A percentile compares a stretch with the other conserved stretches of the same genome.
Conservation (phyloP, 2,888 invertebrate genomes). For the Pheosia gnoma region DNA sequence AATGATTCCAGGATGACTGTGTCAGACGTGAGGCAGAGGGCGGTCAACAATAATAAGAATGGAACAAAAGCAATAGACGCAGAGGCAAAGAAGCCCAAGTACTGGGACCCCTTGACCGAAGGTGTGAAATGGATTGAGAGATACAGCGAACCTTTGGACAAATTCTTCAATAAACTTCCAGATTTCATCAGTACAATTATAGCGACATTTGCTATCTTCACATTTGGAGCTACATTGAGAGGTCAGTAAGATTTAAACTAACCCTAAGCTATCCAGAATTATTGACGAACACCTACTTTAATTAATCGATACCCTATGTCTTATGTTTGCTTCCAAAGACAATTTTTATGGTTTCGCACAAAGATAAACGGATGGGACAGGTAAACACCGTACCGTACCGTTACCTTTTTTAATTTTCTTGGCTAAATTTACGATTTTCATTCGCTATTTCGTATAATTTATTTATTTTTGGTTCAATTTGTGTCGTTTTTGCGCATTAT, state of each 20-base stretch:
- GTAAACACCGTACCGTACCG: no score
- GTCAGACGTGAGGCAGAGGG: constrained; percentile 42
- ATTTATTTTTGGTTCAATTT: no score
- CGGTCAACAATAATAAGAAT: constrained; percentile 20
- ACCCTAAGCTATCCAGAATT: background rate
- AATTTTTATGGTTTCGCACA: no score
- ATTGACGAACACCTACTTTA: no score
- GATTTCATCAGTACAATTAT: constrained; percentile 80
- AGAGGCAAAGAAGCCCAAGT: constrained; percentile 40
- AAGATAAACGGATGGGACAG: no score
- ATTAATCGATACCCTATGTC: no score
- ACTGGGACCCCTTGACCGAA: constrained; percentile 81
- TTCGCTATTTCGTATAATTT: no score
- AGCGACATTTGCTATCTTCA: constrained; percentile 85
- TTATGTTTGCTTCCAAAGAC: no score
- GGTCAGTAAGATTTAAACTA: constrained; percentile 63
- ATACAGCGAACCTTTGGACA: constrained; percentile 80
- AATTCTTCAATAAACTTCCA: constrained; percentile 83
- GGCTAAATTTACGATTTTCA: no score
- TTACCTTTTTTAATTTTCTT: no score
- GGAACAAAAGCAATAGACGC: constrained; percentile 17
- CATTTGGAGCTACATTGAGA: constrained; percentile 85
- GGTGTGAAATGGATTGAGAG: constrained; percentile 86
- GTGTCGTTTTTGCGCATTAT: no score
- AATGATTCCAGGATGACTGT: constrained; percentile 45